phyloP scores from a whole-genome alignment of 2,888 invertebrate genomes.

The Drosophila cyrtoloma region DNA sequence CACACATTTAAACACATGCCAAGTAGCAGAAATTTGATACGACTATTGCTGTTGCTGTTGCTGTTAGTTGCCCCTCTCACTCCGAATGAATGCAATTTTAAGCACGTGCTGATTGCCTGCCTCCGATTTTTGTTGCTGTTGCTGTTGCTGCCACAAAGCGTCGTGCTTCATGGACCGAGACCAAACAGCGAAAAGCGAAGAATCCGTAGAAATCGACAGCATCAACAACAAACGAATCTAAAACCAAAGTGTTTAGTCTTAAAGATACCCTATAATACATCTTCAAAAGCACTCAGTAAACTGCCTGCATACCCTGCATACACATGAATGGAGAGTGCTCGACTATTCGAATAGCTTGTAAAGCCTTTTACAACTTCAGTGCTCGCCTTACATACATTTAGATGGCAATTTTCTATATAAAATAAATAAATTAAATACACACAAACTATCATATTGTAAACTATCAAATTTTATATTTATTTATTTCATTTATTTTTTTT shows the following conservation, averaged over 20 bases:
- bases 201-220: constrained; percentile 21
- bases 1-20: background rate
- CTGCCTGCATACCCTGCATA: background rate
- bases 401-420: background rate
- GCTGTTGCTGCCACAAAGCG: constrained; percentile 33
- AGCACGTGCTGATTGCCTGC: constrained; percentile 66
- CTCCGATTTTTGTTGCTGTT: constrained; percentile 8
- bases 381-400: no score
- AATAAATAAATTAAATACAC: no score
- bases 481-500: background rate
- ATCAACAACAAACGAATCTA: background rate
- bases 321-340: background rate
- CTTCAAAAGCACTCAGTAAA: background rate
- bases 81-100: constrained; percentile 69
- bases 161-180: constrained; percentile 72
- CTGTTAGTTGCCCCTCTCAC: constrained; percentile 14
- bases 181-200: constrained; percentile 56
- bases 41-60: constrained; percentile 9
- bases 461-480: background rate
- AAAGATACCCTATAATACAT: constrained; percentile 10
- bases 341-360: background rate
- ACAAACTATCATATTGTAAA: no score
- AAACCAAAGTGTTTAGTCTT: background rate
- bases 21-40: constrained; percentile 50
- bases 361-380: background rate